These are phyloP conservation scores for Semnornis frantzii DNA, from an alignment of 2,113 vertebrate species.

Conservation along the genomic window DNA sequence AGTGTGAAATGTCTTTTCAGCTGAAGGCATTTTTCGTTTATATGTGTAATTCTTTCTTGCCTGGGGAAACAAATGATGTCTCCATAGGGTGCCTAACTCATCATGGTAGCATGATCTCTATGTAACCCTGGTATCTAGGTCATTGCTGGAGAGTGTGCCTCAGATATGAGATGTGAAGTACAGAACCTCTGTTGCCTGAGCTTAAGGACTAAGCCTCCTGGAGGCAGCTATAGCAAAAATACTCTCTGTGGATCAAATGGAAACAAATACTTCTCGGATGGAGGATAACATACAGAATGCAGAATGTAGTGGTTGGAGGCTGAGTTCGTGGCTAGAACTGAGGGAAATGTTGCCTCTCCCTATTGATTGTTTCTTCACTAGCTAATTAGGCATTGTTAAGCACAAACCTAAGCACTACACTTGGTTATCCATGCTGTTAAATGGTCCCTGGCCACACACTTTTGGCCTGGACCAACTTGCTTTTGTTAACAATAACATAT, in stretches of 20 bases:
- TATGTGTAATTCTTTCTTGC: conserved; percentile 16
- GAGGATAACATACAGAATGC: background rate
- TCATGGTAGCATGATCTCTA: background rate
- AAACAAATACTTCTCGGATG: background rate
- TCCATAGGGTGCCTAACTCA: conserved; percentile 25
- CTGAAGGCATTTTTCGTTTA: conserved; percentile 21
- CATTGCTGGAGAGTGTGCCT: background rate
- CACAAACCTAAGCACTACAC: background rate
- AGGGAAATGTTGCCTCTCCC: background rate
- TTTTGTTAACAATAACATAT: background rate
- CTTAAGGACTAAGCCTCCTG: background rate
- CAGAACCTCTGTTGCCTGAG: background rate
- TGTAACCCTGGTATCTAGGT: conserved; percentile 15
- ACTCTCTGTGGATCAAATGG: background rate
- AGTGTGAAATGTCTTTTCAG: conserved; percentile 39
- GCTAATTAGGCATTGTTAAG: background rate
- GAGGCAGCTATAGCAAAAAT: background rate
- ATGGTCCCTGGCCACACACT: background rate
- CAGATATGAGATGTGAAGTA: background rate
- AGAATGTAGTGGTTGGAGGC: background rate
- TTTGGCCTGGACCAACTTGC: background rate
- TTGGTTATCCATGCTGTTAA: background rate
- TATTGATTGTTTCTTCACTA: background rate
- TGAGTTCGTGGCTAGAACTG: background rate
- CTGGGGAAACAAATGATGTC: conserved; percentile 41